Evolutionary conservation across 2,888 invertebrate genomes (phyloP).

Genomic region (Aelia acuminata): DNA sequence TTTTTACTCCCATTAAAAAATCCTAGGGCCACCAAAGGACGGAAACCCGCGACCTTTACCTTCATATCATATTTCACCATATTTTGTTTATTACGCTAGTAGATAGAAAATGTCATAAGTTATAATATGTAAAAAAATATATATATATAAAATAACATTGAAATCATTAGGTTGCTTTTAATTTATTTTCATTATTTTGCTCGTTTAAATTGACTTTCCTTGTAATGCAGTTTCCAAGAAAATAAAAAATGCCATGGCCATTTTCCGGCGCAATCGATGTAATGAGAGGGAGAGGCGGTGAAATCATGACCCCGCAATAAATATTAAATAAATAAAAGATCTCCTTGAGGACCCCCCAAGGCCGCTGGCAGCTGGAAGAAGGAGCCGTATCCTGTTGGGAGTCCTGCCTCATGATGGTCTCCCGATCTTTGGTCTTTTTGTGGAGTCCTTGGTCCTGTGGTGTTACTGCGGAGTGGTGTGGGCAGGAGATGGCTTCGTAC

Average conservation of each 20-base stretch:
- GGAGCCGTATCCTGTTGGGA: neutral
- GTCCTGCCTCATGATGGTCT: neutral
- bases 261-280: neutral
- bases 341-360: neutral
- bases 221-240: neutral
- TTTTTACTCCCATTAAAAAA: too few species aligned
- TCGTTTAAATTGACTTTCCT: neutral
- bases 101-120: too few species aligned
- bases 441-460: neutral
- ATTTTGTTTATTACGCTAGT: too few species aligned
- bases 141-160: too few species aligned
- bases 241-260: neutral
- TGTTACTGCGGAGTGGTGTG: neutral
- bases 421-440: neutral
- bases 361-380: neutral
- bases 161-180: too few species aligned
- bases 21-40: too few species aligned
- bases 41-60: too few species aligned
- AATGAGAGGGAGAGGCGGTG: neutral
- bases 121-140: too few species aligned
- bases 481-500: neutral
- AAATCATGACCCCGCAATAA: neutral
- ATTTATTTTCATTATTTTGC: neutral
- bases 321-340: slow-evolving; percentile 26
- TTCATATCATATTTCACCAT: too few species aligned